Evolutionary conservation across 2,113 vertebrate species (phyloP).

Genomic region (Chroicocephalus ridibundus): DNA sequence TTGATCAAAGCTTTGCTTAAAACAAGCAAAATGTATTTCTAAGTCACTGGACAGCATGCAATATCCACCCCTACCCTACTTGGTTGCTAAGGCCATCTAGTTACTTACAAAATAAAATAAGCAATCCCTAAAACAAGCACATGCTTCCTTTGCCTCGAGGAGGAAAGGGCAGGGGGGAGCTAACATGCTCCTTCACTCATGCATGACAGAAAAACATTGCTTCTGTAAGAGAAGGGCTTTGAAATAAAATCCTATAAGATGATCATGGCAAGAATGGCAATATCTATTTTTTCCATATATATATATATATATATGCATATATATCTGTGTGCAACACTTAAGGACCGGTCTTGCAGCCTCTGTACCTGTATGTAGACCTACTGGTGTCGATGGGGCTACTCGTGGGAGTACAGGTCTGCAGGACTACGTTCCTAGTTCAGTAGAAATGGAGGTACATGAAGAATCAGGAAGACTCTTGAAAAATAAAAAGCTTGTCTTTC

Average conservation of each 20-base stretch:
- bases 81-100: constrained; percentile 12
- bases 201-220: constrained; percentile 13
- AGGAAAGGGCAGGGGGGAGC: constrained; percentile 27
- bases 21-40: constrained; percentile 32
- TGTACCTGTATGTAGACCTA: background rate
- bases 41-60: constrained; percentile 58
- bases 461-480: constrained; percentile 51
- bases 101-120: constrained; percentile 8
- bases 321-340: constrained; percentile 30
- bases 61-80: constrained; percentile 5
- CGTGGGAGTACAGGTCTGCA: background rate
- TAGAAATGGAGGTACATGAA: constrained; percentile 48
- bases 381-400: background rate
- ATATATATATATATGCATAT: background rate
- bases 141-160: constrained; percentile 28
- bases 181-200: constrained; percentile 25
- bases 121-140: constrained; percentile 47
- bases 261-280: constrained; percentile 40
- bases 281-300: background rate
- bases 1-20: constrained; percentile 20
- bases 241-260: constrained; percentile 32
- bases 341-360: constrained; percentile 30
- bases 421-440: constrained; percentile 28
- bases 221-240: constrained; percentile 6
- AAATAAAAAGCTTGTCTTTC: constrained; percentile 44